These are phyloP conservation scores for Engystomops pustulosus DNA, from an alignment of 2,113 vertebrate genomes.

Conservation along the genomic window DNA sequence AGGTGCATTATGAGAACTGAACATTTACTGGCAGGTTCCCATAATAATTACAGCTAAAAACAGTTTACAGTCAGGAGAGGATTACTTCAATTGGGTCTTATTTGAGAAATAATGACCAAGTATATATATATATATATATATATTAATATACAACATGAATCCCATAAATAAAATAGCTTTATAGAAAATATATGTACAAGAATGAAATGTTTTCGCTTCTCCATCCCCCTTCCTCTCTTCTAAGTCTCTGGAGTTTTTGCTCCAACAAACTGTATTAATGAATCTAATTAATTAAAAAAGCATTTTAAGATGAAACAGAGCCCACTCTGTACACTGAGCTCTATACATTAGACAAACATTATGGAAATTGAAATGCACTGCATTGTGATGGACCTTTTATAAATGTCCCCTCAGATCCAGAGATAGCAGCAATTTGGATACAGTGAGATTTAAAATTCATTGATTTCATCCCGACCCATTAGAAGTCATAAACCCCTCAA, in stretches of 20 bases:
- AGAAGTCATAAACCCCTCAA: constrained; percentile 70
- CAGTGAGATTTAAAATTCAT: constrained; percentile 73
- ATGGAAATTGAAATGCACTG: constrained; percentile 75
- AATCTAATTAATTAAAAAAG: constrained; percentile 78
- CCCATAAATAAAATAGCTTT: constrained; percentile 69
- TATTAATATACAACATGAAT: too few species aligned
- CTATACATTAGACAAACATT: constrained; percentile 77
- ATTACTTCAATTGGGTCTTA: constrained; percentile 27
- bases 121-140: constrained; percentile 68
- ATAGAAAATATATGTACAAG: constrained; percentile 74
- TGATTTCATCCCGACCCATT: constrained; percentile 68
- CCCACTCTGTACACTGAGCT: constrained; percentile 70
- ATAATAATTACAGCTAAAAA: too few species aligned
- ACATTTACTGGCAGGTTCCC: neutral
- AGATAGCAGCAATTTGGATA: constrained; percentile 71
- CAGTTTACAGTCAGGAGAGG: too few species aligned
- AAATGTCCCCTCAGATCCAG: constrained; percentile 72
- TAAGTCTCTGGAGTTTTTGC: constrained; percentile 74
- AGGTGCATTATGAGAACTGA: neutral
- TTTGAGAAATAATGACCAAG: constrained; percentile 71
- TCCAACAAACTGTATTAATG: constrained; percentile 75
- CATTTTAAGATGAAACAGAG: constrained; percentile 76
- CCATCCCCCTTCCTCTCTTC: constrained; percentile 25
- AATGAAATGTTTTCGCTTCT: constrained; percentile 70
- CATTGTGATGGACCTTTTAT: constrained; percentile 73